phyloP scores from a whole-genome alignment of 2,888 invertebrate genomes.

The Chouioia cunea region DNA sequence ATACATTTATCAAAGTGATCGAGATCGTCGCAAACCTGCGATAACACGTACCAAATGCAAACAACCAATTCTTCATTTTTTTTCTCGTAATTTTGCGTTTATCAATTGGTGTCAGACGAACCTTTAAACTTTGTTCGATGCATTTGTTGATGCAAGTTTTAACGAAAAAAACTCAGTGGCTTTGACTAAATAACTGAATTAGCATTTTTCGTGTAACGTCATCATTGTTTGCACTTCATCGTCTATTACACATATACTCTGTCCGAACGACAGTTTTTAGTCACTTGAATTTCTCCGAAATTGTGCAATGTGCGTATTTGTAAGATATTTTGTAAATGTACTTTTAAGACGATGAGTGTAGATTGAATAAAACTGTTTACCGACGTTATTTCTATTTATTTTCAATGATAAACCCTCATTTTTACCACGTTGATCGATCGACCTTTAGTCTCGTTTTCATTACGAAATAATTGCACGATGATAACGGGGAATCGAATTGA shows the following conservation, averaged over 20 bases:
- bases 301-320: slow-evolving; percentile 58
- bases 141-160: not conserved
- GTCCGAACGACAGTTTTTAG: slow-evolving; percentile 31
- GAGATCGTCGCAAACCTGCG: not conserved
- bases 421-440: too few species aligned
- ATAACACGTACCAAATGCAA: not conserved
- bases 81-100: slow-evolving; percentile 31
- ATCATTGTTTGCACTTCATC: slow-evolving; percentile 22
- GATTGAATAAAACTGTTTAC: slow-evolving; percentile 52
- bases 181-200: slow-evolving; percentile 11
- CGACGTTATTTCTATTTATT: too few species aligned
- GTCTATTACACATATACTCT: slow-evolving; percentile 13
- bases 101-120: not conserved
- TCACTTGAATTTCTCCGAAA: slow-evolving; percentile 44
- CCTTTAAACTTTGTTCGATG: not conserved
- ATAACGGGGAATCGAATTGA: too few species aligned
- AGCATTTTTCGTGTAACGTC: slow-evolving; percentile 19
- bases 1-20: not conserved
- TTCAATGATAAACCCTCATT: too few species aligned
- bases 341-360: slow-evolving; percentile 48
- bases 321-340: slow-evolving; percentile 51
- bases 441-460: not conserved
- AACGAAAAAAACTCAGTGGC: not conserved
- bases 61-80: slow-evolving; percentile 14
- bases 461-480: too few species aligned